phyloP scores from a whole-genome alignment of 2,888 invertebrate genomes.

The Leucophora obtusa region DNA sequence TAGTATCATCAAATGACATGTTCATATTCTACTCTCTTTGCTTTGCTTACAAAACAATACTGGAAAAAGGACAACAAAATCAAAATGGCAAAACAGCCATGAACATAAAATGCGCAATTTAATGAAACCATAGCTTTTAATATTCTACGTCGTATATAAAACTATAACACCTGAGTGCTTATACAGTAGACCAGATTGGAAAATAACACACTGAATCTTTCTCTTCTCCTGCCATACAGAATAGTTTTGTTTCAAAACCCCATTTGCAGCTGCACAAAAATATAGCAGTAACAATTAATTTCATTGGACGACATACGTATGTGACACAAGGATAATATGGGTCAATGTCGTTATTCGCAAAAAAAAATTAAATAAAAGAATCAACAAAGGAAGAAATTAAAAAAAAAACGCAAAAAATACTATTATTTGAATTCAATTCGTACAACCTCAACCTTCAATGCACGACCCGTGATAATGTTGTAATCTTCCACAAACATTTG shows the following conservation, averaged over 20 bases:
- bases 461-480: background rate
- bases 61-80: slow-evolving; percentile 5
- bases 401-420: slow-evolving; percentile 29
- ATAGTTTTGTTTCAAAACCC: slow-evolving; percentile 18
- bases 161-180: slow-evolving; percentile 50
- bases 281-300: slow-evolving; percentile 60
- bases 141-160: slow-evolving; percentile 25
- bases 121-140: slow-evolving; percentile 53
- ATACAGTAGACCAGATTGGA: background rate
- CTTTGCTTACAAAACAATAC: background rate
- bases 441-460: slow-evolving; percentile 3
- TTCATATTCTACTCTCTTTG: slow-evolving; percentile 14
- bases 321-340: slow-evolving; percentile 62
- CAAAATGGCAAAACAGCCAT: slow-evolving; percentile 30
- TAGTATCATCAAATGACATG: slow-evolving; percentile 25
- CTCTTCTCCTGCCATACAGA: background rate
- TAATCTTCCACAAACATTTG: slow-evolving; percentile 30
- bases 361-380: background rate
- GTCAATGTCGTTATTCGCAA: slow-evolving; percentile 59
- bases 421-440: slow-evolving; percentile 32
- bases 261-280: slow-evolving; percentile 40
- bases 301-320: slow-evolving; percentile 50
- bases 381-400: slow-evolving; percentile 18
- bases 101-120: slow-evolving; percentile 63
- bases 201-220: background rate